Evolutionary conservation across 2,797 vertebrate species (phyloP), one percentile per base, ranked within the genome.

Genomic region (Gastrophryne carolinensis): DNA sequence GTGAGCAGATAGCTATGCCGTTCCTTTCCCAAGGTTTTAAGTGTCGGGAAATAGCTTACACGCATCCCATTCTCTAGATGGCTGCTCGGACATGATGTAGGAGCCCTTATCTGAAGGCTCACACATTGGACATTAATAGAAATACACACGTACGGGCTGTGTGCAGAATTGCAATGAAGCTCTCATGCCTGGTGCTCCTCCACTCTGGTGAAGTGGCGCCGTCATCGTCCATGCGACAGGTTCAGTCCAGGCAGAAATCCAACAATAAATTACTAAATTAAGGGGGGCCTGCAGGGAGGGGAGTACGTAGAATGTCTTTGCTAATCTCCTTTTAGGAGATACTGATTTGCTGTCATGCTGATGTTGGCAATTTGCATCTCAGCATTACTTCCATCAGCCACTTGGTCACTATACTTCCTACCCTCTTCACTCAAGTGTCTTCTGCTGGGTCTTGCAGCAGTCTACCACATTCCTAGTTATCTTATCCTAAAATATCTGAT

Each of bases 111-210:
- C 95, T 95, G 84, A 82, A 82, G 80, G 88, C 91, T 88, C 95
- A 95, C 93, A 88, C 89, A 88, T 90, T 89, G 88, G 89, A 87
- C 88, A 90, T 92, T 95, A 96, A 95, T 94, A 91, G 90, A 92
- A 93, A 92, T 90, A 89, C 87, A 87, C 89, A 84, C 85, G 87
- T 82, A 81, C 80, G 85, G 86, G 57, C 81, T 83, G 89, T 72
- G 89, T 84, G 84, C 87, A 83, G 92, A 95, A 95, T 95, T 87
- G 90, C 86, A 87, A 91, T 86, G 81, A 87, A 91, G 84, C 60
- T 56, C 79, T 79, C 68, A 61, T 54, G 80, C 86, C 84, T 85
- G 9, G 4, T 54, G 32, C 54, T 85, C 78, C 34, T 15, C 41
- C 19, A 32, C 21, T 39, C 53, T 39, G 19, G 32, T 35, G 21